Evolutionary conservation across 2,797 vertebrate genomes (phyloP).

Genomic region (Remorina albescens): DNA sequence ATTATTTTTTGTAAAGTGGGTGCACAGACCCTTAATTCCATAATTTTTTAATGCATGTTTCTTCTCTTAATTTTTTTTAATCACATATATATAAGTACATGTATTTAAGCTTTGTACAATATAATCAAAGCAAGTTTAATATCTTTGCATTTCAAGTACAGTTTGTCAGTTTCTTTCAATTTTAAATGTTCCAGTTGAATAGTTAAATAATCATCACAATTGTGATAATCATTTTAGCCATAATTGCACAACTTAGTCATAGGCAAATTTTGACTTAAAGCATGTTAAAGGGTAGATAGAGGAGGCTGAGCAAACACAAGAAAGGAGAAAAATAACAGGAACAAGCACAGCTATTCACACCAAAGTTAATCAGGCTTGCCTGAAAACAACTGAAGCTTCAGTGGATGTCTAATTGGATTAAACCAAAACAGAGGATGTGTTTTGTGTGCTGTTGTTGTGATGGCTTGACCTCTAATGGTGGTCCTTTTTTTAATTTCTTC

Average conservation of each 20-base stretch:
- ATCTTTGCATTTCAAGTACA: neutral
- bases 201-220: conserved; percentile 13
- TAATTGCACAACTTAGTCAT: neutral
- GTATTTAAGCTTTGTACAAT: neutral
- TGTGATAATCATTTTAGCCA: conserved; percentile 14
- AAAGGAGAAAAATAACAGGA: conserved; percentile 61
- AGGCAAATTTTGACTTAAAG: conserved; percentile 25
- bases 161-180: neutral
- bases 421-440: conserved; percentile 80
- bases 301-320: conserved; percentile 60
- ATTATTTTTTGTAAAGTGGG: conserved; percentile 1
- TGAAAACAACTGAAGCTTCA: conserved; percentile 80
- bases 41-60: neutral
- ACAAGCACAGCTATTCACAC: conserved; percentile 73
- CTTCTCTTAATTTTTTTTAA: no score
- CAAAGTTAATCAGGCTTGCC: conserved; percentile 81
- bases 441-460: conserved; percentile 75
- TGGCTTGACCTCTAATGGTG: conserved; percentile 81
- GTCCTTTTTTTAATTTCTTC: conserved; percentile 72
- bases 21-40: neutral
- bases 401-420: conserved; percentile 84
- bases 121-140: conserved; percentile 11
- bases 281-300: conserved; percentile 35
- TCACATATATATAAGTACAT: neutral
- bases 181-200: conserved; percentile 8